Conservation (phyloP, 2,797 vertebrate genomes). For the Sandelia bainsii region DNA sequence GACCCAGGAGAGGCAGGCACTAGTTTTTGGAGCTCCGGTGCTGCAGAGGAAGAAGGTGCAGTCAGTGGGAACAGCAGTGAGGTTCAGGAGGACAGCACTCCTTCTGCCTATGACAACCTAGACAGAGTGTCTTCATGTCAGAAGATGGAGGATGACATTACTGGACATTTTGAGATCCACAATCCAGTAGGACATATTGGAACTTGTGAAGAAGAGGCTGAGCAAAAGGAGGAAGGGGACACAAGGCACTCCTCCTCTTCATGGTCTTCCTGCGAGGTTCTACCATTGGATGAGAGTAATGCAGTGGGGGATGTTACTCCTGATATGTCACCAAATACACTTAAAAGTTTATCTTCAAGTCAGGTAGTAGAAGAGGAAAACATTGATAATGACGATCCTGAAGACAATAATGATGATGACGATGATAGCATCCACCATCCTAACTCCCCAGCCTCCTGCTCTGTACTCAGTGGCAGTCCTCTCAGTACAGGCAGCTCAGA, state of each 20-base stretch:
- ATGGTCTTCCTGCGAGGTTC: conserved; percentile 83
- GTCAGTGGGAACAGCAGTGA: conserved; percentile 74
- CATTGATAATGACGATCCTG: not conserved
- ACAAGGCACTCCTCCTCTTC: conserved; percentile 71
- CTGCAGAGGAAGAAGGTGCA: conserved; percentile 11
- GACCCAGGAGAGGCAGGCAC: not conserved
- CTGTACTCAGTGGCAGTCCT: conserved; percentile 67
- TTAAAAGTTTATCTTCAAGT: conserved; percentile 37
- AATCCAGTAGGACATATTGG: not conserved
- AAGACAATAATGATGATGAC: conserved; percentile 11
- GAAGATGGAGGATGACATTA: conserved; percentile 20
- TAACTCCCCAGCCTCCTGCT: conserved; percentile 78
- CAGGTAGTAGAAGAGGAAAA: conserved; percentile 27
- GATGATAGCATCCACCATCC: conserved; percentile 43
- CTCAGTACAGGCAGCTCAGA: conserved; percentile 87
- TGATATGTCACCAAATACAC: conserved; percentile 35
- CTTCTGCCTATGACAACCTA: conserved; percentile 84
- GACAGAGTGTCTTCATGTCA: conserved; percentile 35
- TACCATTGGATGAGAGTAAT: conserved; percentile 70
- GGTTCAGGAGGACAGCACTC: conserved; percentile 77
- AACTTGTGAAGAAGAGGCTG: conserved; percentile 12
- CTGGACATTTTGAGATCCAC: conserved; percentile 5
- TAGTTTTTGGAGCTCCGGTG: conserved; percentile 52
- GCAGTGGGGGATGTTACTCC: conserved; percentile 7
- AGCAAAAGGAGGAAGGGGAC: conserved; percentile 41